A percentile compares a stretch with the other conserved stretches of the same genome.
phyloP scores from a whole-genome alignment of 2,888 invertebrate species.

The Temnothorax unifasciatus region DNA sequence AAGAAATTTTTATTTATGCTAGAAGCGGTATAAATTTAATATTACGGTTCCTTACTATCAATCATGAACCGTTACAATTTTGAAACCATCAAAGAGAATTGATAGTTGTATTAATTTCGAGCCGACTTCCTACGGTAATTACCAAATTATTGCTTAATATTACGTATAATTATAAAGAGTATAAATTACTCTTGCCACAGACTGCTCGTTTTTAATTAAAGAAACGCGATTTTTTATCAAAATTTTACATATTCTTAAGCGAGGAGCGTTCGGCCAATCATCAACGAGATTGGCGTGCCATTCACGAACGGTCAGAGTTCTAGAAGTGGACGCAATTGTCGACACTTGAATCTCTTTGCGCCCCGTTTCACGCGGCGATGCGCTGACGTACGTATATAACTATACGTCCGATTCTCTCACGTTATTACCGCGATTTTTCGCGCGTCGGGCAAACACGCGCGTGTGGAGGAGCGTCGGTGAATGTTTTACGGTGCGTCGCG shows the following conservation, averaged over 20 bases:
- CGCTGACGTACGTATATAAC: neutral
- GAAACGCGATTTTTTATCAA: neutral
- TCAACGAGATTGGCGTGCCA: neutral
- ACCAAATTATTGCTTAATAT: neutral
- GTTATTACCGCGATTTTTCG: conserved; percentile 65
- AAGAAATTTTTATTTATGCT: conserved; percentile 1
- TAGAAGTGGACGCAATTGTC: neutral
- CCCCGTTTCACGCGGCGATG: neutral
- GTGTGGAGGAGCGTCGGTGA: conserved; percentile 22
- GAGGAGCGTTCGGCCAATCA: neutral
- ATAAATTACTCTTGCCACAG: neutral
- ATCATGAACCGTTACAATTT: neutral
- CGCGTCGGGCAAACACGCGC: conserved; percentile 19
- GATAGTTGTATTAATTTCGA: neutral
- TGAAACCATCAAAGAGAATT: neutral
- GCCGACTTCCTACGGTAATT: neutral
- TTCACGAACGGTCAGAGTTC: neutral
- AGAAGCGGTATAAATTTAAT: neutral
- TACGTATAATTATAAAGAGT: neutral
- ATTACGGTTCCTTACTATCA: neutral
- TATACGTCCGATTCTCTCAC: conserved; percentile 66
- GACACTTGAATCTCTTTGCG: neutral
- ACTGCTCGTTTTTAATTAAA: neutral
- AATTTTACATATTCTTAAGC: neutral
- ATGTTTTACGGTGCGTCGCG: conserved; percentile 70